These are phyloP conservation scores for Acipenser transmontanus DNA, from an alignment of 2,797 vertebrate species.

Conservation along the genomic window DNA sequence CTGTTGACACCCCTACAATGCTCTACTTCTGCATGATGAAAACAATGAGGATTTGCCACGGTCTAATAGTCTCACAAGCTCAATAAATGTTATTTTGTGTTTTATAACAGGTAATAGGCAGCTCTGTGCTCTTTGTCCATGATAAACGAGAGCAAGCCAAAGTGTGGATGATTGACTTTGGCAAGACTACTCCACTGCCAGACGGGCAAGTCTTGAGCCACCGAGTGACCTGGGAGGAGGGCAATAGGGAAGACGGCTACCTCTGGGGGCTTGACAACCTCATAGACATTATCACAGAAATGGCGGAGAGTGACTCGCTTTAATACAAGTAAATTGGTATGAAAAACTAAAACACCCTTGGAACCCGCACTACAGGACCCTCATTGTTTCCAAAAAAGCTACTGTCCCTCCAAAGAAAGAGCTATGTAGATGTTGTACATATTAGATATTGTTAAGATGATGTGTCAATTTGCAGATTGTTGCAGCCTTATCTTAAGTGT, in stretches of 20 bases:
- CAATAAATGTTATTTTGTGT: no score
- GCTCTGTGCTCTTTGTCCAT: conserved; percentile 93
- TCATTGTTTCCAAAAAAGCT: conserved; percentile 2
- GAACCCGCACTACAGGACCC: conserved; percentile 15
- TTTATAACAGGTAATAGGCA: conserved; percentile 82
- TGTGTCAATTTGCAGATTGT: conserved; percentile 15
- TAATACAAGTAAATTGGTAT: conserved; percentile 36
- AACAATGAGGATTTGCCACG: no score
- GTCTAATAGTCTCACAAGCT: no score
- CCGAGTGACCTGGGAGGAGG: conserved; percentile 77
- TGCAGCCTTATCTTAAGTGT: no score
- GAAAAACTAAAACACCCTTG: not conserved
- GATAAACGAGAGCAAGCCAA: conserved; percentile 87
- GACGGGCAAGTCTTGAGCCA: conserved; percentile 83
- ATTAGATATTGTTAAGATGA: not conserved
- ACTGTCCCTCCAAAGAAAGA: conserved; percentile 2
- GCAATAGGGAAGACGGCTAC: conserved; percentile 95
- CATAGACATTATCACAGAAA: conserved; percentile 76
- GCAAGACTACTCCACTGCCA: conserved; percentile 87
- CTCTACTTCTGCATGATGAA: no score
- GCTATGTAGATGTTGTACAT: no score
- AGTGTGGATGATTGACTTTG: conserved; percentile 99
- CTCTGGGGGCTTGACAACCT: conserved; percentile 87
- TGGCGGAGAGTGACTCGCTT: conserved; percentile 49
- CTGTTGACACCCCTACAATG: no score